Conservation (phyloP, 1,140 invertebrate species). For the Drosophila elegans region DNA sequence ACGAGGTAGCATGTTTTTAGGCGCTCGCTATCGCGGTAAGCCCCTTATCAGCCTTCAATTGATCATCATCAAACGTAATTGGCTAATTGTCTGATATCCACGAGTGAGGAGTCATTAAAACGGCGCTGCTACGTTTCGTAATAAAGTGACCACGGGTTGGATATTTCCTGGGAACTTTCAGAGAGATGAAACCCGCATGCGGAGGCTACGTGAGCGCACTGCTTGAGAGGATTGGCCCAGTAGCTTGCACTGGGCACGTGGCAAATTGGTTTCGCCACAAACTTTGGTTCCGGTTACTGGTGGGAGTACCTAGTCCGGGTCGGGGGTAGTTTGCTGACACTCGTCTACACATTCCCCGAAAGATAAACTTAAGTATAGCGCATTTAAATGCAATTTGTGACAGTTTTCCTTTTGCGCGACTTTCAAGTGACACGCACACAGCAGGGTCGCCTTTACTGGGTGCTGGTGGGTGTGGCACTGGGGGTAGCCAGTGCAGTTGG, state of each 20-base stretch:
- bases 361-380: slow-evolving; percentile 56
- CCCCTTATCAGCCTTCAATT: slow-evolving; percentile 50
- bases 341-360: slow-evolving; percentile 36
- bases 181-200: slow-evolving; percentile 3
- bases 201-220: slow-evolving; percentile 29
- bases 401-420: slow-evolving; percentile 59
- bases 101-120: slow-evolving; percentile 11
- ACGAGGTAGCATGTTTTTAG: slow-evolving; percentile 26
- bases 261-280: slow-evolving; percentile 41
- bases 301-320: neutral
- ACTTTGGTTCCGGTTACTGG: slow-evolving; percentile 16
- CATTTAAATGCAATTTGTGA: slow-evolving; percentile 80
- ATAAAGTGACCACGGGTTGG: slow-evolving; percentile 13
- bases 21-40: slow-evolving; percentile 28
- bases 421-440: slow-evolving; percentile 68
- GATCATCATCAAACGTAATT: slow-evolving; percentile 39
- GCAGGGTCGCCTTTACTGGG: neutral
- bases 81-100: slow-evolving; percentile 28
- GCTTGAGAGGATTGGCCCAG: slow-evolving; percentile 13
- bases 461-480: neutral
- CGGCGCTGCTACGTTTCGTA: slow-evolving; percentile 2
- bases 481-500: neutral
- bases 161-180: neutral
- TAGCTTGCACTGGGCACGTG: slow-evolving; percentile 31
- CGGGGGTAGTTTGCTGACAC: slow-evolving; percentile 14